Conservation (phyloP, 2,797 vertebrate species). For the Columba guinea region DNA sequence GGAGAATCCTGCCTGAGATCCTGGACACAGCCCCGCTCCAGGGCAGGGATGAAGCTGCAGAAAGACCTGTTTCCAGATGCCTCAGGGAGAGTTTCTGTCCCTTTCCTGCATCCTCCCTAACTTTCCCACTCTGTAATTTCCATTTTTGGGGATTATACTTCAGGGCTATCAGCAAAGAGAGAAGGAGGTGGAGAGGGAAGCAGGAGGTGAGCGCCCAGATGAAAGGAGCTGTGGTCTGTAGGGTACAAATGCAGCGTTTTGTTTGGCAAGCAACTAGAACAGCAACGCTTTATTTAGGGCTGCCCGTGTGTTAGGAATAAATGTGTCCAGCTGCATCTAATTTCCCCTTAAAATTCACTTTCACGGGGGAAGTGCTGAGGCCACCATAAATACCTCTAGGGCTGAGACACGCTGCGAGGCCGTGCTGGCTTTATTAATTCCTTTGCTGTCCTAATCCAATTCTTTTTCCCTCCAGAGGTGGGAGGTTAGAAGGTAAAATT, state of each 20-base stretch:
- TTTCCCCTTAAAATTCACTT: neutral
- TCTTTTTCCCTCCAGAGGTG: conserved; percentile 38
- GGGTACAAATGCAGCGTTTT: neutral
- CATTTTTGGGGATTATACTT: neutral
- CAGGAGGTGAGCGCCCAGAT: neutral
- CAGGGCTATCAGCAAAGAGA: neutral
- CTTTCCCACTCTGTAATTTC: neutral
- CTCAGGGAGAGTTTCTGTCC: neutral
- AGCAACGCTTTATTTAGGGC: neutral
- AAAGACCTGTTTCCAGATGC: neutral
- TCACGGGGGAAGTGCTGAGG: neutral
- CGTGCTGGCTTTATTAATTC: conserved; percentile 29
- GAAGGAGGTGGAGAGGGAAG: neutral
- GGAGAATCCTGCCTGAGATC: neutral
- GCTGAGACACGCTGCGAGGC: neutral
- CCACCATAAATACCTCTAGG: conserved; percentile 2
- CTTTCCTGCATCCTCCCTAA: neutral
- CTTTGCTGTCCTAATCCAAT: conserved; percentile 41
- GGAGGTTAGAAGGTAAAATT: conserved; percentile 37
- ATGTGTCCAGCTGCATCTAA: neutral
- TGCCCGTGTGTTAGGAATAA: neutral
- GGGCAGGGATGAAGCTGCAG: neutral
- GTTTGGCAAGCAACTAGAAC: neutral
- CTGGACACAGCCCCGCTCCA: neutral
- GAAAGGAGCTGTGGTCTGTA: neutral